Conservation (phyloP, 2,888 invertebrate species). For the Argynnis bischoffii region DNA sequence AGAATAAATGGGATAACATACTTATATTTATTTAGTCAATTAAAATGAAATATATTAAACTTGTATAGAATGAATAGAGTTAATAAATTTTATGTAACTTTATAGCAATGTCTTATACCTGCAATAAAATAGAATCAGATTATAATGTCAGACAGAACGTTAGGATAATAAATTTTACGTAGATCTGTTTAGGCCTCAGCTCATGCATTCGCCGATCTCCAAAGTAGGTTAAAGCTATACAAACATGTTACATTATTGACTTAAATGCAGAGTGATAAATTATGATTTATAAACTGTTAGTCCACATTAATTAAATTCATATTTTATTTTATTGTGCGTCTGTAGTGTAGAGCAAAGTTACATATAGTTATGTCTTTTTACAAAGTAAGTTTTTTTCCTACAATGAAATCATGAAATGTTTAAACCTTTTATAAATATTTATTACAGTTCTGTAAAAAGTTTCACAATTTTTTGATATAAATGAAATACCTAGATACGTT, state of each 20-base stretch:
- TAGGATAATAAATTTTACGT: constrained; percentile 41
- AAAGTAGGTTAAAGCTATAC: constrained; percentile 50
- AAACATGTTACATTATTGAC: constrained; percentile 36
- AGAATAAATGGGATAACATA: too few species aligned
- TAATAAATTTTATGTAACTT: constrained; percentile 28
- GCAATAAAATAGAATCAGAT: constrained; percentile 32
- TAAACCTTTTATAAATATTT: constrained; percentile 14
- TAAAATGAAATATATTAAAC: constrained; percentile 17
- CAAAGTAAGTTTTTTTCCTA: background rate
- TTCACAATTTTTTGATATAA: too few species aligned
- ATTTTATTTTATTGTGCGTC: constrained; percentile 19
- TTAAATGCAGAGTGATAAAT: constrained; percentile 25
- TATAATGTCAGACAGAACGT: constrained; percentile 33
- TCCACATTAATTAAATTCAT: constrained; percentile 24
- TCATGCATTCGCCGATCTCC: constrained; percentile 39
- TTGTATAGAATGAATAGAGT: constrained; percentile 7
- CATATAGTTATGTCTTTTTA: background rate
- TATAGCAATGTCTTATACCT: constrained; percentile 19
- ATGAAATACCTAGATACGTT: too few species aligned
- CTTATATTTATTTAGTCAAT: constrained; percentile 5
- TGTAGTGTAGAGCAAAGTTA: background rate
- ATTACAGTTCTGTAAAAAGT: background rate
- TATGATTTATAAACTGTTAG: constrained; percentile 22
- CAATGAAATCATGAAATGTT: background rate
- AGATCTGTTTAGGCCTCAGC: constrained; percentile 34